Conservation (phyloP, 2,797 vertebrate species). For the Scomberomorus guttatus region DNA sequence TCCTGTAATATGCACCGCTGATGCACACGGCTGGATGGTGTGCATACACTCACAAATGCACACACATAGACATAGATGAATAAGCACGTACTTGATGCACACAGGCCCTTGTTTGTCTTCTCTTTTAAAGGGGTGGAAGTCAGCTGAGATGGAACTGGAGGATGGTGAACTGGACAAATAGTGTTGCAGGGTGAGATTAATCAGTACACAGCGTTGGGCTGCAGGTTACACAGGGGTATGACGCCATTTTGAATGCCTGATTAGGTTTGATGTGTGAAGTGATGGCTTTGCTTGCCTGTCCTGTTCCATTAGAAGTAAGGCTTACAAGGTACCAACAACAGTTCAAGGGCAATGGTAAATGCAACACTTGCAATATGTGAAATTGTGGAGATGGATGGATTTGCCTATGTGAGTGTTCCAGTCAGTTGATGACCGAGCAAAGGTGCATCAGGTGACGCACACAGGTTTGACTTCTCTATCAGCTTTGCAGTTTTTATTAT, state of each 20-base stretch:
- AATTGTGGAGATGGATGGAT: slow-evolving; percentile 2
- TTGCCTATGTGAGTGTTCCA: background rate
- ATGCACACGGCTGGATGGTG: slow-evolving; percentile 61
- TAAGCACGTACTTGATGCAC: slow-evolving; percentile 24
- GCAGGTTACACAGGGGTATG: slow-evolving; percentile 32
- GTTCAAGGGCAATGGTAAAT: slow-evolving; percentile 31
- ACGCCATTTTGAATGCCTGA: slow-evolving; percentile 60
- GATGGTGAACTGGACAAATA: slow-evolving; percentile 55
- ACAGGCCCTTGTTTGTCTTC: slow-evolving; percentile 45
- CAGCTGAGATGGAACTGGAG: slow-evolving; percentile 21
- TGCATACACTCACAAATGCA: slow-evolving; percentile 24
- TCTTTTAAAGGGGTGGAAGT: slow-evolving; percentile 44
- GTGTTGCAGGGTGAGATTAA: slow-evolving; percentile 48
- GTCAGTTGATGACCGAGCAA: slow-evolving; percentile 22
- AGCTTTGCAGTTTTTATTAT: background rate
- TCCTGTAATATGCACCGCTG: slow-evolving; percentile 56
- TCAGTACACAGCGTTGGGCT: slow-evolving; percentile 50
- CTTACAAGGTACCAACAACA: slow-evolving; percentile 3
- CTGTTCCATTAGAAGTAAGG: slow-evolving; percentile 45
- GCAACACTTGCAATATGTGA: background rate
- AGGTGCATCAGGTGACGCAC: background rate
- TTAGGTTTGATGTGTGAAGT: slow-evolving; percentile 58
- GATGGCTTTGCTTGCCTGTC: slow-evolving; percentile 40
- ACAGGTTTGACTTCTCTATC: background rate
- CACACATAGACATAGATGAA: slow-evolving; percentile 9